Base-by-base conservation (phyloP, 2,113 vertebrate genomes). In the Tonatia bakeri region DNA sequence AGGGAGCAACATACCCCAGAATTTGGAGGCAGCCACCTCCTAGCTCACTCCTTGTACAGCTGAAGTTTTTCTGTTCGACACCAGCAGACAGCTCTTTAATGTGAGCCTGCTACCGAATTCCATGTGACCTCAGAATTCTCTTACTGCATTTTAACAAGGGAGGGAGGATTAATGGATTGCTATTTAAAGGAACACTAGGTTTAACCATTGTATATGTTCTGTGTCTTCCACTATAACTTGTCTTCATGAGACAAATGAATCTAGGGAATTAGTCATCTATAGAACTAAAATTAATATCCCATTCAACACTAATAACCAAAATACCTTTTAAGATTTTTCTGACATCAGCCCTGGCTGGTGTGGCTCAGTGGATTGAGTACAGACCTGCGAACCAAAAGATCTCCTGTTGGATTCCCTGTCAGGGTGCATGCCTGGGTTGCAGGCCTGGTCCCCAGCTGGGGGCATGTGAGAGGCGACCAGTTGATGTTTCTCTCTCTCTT, bases 291-390 rank as follows among this genome's bases (percentile, higher is more conserved):
- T 87, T 93, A 38, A 82, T 86, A 54, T 64, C 47, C 50, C 77
- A 69, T 24, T 95, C 38, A 75, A 69, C 43, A 64, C 24, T 54
- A n/a, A 56, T 52, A 75, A 56, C 9, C 17, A 92, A 79, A 82
- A 79, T 83, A 33, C 12, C 36, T 75, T 86, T 88, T 40, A 83
- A 77, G 83, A 86, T 82, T 96, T 91, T 93, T 75, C 43, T 95
- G 20, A 54, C 15, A 20, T 87, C 31, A 84, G 19, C 56, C 22
- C 56, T 59, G 56, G 56, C 24, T 26, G 56, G 56, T 59, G 24
- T 59, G 24, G 56, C 56, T 59, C 56, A 59, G 56, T 59, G 56
- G 56, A 59, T 11, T 59, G 56, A 59, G 56, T 59, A 24, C 22
- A 10, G 56, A 24, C 24, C 22, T 26, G 56, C 56, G 1, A 59